Evolutionary conservation across 2,797 vertebrate genomes (phyloP), one percentile per base, ranked within the genome.

Genomic region (Characodon lateralis): DNA sequence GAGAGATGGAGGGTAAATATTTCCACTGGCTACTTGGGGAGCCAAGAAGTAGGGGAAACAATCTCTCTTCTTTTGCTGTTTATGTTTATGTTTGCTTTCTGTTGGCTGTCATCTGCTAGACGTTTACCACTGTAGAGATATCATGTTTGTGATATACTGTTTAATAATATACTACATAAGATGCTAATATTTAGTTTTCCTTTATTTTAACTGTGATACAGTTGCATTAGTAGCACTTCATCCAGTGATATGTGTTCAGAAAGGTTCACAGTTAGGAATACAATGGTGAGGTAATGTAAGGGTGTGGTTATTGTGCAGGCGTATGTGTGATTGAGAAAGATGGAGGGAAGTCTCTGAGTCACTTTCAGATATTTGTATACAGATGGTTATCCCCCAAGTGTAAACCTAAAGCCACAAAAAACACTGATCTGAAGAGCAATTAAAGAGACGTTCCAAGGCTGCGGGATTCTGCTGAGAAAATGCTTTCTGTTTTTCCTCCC

Each of bases 21-120:
- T 93, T 93, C 90, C 87, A 82, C 72, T 80, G 56, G 89, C 87
- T 93, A 90, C 90, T 92, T 89, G 86, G 87, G 87, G 89, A 87
- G 86, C 78, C 89, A 82, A 63, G 79, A 71, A 79, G 83, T 77
- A 85, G 58, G 75, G 80, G 59, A 85, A 85, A 87, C 72, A 81
- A 80, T 81, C 63, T 68, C 24, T 68, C n/a, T 43, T n/a, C n/a
- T 68, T n/a, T 28, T 48, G 66, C 56, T 69, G 87, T 89, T 88
- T 83, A 78, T 84, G 83, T 88, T 89, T 87, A 58, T 72, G 77
- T 80, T 70, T 70, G 61, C 69, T 61, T 80, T 83, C 81, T 71
- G 65, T 81, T 76, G 10, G 51, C 39, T 81, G 73, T 89, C 91
- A 92, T 91, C 84, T 89, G 88, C 71, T 88, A 70, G 73, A 77